phyloP scores from a whole-genome alignment of 1,140 invertebrate genomes.

The Schlechtendalia chinensis region DNA sequence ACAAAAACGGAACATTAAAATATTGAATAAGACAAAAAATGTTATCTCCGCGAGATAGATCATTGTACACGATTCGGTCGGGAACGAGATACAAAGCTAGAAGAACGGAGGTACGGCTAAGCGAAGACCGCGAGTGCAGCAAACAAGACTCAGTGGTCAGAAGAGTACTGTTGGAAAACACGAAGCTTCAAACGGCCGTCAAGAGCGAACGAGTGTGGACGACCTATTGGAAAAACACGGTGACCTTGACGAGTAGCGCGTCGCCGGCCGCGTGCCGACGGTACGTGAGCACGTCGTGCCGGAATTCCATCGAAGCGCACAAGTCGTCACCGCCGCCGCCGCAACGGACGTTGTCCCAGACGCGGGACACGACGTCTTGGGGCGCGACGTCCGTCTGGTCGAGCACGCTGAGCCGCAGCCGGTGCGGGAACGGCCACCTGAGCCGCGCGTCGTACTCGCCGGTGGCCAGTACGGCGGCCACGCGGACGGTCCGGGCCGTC shows the following conservation, averaged over 20 bases:
- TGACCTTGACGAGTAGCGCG: constrained; percentile 14
- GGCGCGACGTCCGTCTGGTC: constrained; percentile 20
- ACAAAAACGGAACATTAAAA: too few species aligned
- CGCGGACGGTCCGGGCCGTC: background rate
- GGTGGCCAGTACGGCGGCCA: background rate
- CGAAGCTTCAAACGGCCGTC: background rate
- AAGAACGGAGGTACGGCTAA: too few species aligned
- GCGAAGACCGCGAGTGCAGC: too few species aligned
- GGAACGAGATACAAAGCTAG: too few species aligned
- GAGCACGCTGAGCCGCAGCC: constrained; percentile 18
- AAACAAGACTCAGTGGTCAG: too few species aligned
- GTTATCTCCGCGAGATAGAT: too few species aligned
- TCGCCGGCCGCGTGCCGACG: background rate
- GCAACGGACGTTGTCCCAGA: constrained; percentile 15
- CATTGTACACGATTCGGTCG: too few species aligned
- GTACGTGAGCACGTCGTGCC: constrained; percentile 23
- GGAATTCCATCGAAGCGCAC: constrained; percentile 26
- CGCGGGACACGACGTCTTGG: constrained; percentile 20
- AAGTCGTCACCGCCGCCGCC: background rate
- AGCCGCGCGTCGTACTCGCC: constrained; percentile 26
- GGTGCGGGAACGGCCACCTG: constrained; percentile 4
- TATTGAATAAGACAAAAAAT: too few species aligned
- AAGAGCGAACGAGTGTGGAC: too few species aligned
- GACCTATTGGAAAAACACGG: background rate
- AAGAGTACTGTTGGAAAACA: too few species aligned